Evolutionary conservation across 2,888 invertebrate genomes (phyloP).

Genomic region (Eugnorisma glareosa): DNA sequence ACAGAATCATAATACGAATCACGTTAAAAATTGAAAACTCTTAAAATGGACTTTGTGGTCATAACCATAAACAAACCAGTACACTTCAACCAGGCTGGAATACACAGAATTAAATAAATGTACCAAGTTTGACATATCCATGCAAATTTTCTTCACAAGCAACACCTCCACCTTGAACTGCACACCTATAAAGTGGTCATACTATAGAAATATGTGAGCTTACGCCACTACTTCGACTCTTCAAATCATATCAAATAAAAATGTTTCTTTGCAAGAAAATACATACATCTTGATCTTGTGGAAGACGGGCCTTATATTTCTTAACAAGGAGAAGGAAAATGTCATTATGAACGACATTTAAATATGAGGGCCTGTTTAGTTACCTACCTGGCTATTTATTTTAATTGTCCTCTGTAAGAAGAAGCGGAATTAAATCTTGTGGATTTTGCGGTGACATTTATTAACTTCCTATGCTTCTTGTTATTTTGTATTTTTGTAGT

Average conservation of each 20-base stretch:
- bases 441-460: conserved; percentile 26
- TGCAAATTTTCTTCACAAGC: not conserved
- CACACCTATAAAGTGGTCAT: not conserved
- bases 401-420: conserved; percentile 46
- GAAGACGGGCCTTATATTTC: conserved; percentile 39
- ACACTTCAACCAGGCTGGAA: not conserved
- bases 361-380: conserved; percentile 57
- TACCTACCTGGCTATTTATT: conserved; percentile 52
- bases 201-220: not conserved
- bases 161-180: not conserved
- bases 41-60: no score
- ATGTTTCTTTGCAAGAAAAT: no score
- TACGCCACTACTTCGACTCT: not conserved
- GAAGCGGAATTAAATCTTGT: conserved; percentile 43
- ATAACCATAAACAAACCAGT: not conserved
- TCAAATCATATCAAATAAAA: no score
- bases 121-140: not conserved
- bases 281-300: not conserved
- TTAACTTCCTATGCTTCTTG: conserved; percentile 14
- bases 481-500: not conserved
- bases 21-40: no score
- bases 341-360: conserved; percentile 55
- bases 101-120: not conserved
- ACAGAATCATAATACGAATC: no score
- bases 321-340: conserved; percentile 44